A percentile compares a stretch with the other conserved stretches of the same genome.
Evolutionary conservation across 2,888 invertebrate genomes (phyloP).

Genomic region (Amblyjoppa proteus): DNA sequence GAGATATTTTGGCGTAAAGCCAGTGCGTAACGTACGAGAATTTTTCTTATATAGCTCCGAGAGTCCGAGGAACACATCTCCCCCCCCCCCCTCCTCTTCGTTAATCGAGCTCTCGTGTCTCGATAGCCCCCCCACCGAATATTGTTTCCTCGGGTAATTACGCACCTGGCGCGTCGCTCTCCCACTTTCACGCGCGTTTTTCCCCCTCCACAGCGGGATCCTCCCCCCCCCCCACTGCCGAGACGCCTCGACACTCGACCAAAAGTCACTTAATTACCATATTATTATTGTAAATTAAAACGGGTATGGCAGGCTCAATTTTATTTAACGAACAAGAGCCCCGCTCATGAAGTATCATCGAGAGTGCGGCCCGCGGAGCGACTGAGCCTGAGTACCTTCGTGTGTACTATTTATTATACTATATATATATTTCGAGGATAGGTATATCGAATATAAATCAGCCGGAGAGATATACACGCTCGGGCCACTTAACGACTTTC

Average conservation of each 20-base stretch:
- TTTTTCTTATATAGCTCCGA: slow-evolving; percentile 39
- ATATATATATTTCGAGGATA: slow-evolving; percentile 28
- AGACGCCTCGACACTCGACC: background rate
- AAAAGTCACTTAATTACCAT: slow-evolving; percentile 42
- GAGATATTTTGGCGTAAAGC: slow-evolving; percentile 77
- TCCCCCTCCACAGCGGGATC: background rate
- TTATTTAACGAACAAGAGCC: background rate
- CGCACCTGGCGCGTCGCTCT: slow-evolving; percentile 49
- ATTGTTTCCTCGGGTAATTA: slow-evolving; percentile 37
- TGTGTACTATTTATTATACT: background rate
- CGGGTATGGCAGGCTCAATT: slow-evolving; percentile 21
- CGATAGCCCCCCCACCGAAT: background rate
- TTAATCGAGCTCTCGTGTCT: slow-evolving; percentile 37
- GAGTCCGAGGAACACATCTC: slow-evolving; percentile 36
- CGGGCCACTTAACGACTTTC: slow-evolving; percentile 62
- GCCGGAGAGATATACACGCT: slow-evolving; percentile 59
- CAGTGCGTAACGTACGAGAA: slow-evolving; percentile 72
- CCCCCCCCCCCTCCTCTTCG: background rate
- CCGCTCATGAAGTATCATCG: background rate
- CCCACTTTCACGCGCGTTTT: background rate
- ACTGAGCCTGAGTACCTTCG: slow-evolving; percentile 5
- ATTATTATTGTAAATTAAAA: slow-evolving; percentile 44
- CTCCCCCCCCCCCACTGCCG: background rate
- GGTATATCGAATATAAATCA: slow-evolving; percentile 55
- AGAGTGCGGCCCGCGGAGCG: background rate